phyloP scores from a whole-genome alignment of 2,797 vertebrate species.

The Anguilla megastoma region DNA sequence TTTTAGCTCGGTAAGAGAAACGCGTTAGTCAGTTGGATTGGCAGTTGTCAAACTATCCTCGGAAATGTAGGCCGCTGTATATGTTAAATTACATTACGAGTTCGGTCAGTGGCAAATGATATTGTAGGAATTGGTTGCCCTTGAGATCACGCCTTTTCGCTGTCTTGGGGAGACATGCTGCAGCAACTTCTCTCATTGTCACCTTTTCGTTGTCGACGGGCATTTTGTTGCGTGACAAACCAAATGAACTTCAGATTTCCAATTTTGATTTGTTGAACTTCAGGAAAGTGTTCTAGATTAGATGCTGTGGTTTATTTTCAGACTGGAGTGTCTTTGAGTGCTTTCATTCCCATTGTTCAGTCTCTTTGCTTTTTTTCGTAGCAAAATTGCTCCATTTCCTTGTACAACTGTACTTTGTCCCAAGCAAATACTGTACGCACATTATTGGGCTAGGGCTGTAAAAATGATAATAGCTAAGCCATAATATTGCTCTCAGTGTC shows the following conservation, averaged over 20 bases:
- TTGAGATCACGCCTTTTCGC: neutral
- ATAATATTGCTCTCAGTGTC: neutral
- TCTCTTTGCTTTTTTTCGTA: neutral
- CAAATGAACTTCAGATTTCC: neutral
- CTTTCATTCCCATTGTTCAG: neutral
- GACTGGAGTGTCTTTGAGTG: neutral
- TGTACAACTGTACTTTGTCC: neutral
- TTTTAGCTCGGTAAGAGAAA: no score
- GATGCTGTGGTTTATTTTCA: neutral
- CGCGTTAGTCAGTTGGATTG: neutral
- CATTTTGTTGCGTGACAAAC: neutral
- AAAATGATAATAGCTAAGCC: neutral
- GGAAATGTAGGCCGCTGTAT: neutral
- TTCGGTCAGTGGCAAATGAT: neutral
- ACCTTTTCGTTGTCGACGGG: neutral
- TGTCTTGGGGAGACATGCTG: neutral
- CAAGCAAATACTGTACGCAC: neutral
- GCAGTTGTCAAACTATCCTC: neutral
- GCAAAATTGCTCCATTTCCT: neutral
- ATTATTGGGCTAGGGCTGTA: neutral
- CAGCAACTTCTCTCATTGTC: neutral
- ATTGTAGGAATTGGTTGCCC: neutral
- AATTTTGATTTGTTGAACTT: neutral
- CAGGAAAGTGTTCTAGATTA: neutral
- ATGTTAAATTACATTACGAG: neutral